Base-by-base conservation (phyloP, 2,797 vertebrate species). In the Leptodactylus fallax region DNA sequence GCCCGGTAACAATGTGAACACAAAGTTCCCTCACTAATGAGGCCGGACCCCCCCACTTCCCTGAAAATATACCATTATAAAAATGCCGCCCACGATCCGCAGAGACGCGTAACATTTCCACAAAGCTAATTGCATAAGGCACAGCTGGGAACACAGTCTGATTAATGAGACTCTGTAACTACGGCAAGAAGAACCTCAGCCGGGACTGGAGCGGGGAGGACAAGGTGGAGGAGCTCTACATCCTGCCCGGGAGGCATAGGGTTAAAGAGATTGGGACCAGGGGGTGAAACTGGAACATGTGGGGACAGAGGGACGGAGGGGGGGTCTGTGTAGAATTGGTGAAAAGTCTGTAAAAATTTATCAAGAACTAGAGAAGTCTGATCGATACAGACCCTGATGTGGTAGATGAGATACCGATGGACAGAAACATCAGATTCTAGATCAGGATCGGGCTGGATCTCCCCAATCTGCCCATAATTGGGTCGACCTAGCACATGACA, bases 81-180 rank as follows among this genome's bases (percentile, higher is more conserved):
- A 88, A 74, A 88, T 79, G 78, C 83, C 83, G 83, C 83, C 87
- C 83, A 85, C 87, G 83, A 81, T 85, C 87, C 78, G 47, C 87
- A 85, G 87, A 80, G 87, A 88, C 56, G 17, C 56, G 55, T 88
- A 85, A 81, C 77, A 74, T 88, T 85, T 88, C 87, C 83, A 85
- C 87, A 88, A 72, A 88, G 87, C 69, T 88, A 85, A 88, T 85
- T 88, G 83, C 83, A 81, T 45, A 79, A 69, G 76, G 77, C 82
- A 76, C 87, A 85, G 87, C 83, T 81, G 87, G 78, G 87, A 85
- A 74, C 86, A 21, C 45, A 76, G 69, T 72, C 83, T 81, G 83
- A 85, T 85, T 88, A 88, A 88, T 88, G 87, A 85, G 82, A 76
- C 83, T 53, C 36, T 1, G 69, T 19, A 63, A 88, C 77, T 85